phyloP scores from a whole-genome alignment of 2,113 vertebrate species.

The Pangasianodon hypophthalmus region DNA sequence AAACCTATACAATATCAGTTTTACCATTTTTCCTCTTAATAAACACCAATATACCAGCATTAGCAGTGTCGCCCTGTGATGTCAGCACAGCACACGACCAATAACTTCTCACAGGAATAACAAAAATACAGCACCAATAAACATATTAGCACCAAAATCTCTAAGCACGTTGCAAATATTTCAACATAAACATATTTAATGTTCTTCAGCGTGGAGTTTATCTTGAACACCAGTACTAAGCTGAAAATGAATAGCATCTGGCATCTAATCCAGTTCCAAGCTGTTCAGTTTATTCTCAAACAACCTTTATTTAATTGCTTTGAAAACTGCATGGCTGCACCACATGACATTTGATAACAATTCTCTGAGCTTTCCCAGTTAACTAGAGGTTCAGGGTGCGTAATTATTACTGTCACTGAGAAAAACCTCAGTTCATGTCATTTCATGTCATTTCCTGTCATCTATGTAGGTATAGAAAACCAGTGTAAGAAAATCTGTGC shows the following conservation, averaged over 20 bases:
- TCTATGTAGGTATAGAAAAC: not conserved
- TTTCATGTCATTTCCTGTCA: too few relatives aligned
- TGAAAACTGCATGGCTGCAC: not conserved
- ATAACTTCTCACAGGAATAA: not conserved
- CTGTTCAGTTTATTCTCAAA: not conserved
- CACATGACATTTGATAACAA: not conserved
- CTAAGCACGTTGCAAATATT: not conserved
- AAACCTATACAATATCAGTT: not conserved
- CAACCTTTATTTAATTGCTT: not conserved
- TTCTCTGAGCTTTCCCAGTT: not conserved
- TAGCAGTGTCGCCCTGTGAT: not conserved
- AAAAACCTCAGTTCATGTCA: not conserved
- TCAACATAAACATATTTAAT: not conserved
- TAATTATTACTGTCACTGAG: not conserved
- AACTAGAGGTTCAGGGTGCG: not conserved
- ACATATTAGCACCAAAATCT: not conserved
- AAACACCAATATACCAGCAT: not conserved
- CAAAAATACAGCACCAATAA: not conserved
- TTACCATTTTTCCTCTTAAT: not conserved
- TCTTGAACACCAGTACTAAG: not conserved
- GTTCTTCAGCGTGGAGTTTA: not conserved
- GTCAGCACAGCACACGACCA: not conserved
- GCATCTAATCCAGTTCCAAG: not conserved
- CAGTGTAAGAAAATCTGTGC: not conserved
- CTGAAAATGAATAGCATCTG: not conserved